Evolutionary conservation across 2,888 invertebrate species (phyloP).

Genomic region (Drosophila anomelani): DNA sequence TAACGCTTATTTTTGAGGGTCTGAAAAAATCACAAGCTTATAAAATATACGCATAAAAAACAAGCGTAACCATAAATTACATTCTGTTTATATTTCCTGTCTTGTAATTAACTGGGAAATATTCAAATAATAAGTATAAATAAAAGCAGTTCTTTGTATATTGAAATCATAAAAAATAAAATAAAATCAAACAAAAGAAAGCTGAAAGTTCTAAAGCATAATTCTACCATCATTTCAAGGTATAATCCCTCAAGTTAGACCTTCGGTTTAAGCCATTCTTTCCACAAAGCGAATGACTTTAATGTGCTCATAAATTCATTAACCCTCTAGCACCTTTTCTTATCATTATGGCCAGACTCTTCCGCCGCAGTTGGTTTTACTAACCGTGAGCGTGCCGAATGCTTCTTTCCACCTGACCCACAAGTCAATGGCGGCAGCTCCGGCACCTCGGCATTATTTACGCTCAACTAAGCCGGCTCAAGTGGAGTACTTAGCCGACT

Average conservation of each 20-base stretch:
- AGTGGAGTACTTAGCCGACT: slow-evolving; percentile 42
- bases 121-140: background rate
- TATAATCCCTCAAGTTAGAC: background rate
- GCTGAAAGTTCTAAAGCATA: background rate
- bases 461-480: slow-evolving; percentile 53
- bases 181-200: background rate
- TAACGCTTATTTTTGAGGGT: background rate
- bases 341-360: slow-evolving; percentile 27
- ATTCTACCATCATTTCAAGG: background rate
- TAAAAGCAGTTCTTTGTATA: background rate
- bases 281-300: slow-evolving; percentile 1
- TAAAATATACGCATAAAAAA: background rate
- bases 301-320: slow-evolving; percentile 27
- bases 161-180: background rate
- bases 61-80: background rate
- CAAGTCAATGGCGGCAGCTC: slow-evolving; percentile 21
- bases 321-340: slow-evolving; percentile 17
- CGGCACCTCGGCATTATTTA: slow-evolving; percentile 45
- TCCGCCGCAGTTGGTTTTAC: slow-evolving; percentile 11
- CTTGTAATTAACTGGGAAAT: background rate
- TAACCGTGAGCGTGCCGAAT: slow-evolving; percentile 28
- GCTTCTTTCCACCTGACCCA: slow-evolving; percentile 39
- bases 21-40: background rate
- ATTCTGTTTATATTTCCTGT: background rate
- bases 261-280: background rate